Conservation (phyloP, 2,888 invertebrate species). For the Drosophila greeni region DNA sequence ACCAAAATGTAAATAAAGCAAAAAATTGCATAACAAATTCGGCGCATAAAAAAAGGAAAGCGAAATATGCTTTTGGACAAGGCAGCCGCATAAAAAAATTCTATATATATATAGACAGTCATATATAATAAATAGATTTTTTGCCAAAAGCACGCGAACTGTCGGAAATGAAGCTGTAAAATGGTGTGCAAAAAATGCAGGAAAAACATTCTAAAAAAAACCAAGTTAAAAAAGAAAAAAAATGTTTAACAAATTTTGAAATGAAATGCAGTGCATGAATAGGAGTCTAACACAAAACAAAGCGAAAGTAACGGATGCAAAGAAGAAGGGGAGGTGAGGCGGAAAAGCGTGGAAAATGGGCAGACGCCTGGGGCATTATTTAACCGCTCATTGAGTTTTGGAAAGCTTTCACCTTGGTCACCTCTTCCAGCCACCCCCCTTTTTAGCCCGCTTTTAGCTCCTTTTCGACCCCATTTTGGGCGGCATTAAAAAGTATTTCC, state of each 20-base stretch:
- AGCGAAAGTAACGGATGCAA: conserved; percentile 45
- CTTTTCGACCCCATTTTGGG: conserved; percentile 9
- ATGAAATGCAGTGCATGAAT: conserved; percentile 54
- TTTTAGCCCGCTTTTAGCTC: conserved; percentile 2
- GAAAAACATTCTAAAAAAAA: conserved; percentile 12
- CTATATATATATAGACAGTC: conserved; percentile 29
- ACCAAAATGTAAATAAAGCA: conserved; percentile 41
- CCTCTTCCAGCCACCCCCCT: background rate
- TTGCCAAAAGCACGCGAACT: conserved; percentile 45
- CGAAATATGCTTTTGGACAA: conserved; percentile 51
- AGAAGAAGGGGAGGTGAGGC: conserved; percentile 13
- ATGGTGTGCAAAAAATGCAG: conserved; percentile 44
- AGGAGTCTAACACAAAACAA: conserved; percentile 31
- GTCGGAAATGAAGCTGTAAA: conserved; percentile 66
- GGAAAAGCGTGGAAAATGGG: conserved; percentile 19
- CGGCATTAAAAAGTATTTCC: conserved; percentile 25
- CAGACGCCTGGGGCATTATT: conserved; percentile 43
- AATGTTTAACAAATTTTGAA: conserved; percentile 33
- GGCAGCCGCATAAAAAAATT: conserved; percentile 38
- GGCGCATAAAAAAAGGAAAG: conserved; percentile 38
- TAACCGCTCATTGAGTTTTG: conserved; percentile 54
- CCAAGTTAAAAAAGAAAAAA: conserved; percentile 16
- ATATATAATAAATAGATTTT: conserved; percentile 52
- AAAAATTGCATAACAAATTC: conserved; percentile 50
- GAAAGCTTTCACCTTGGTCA: conserved; percentile 51